Evolutionary conservation across 2,888 invertebrate genomes (phyloP).

Genomic region (Ethmia dodecea): DNA sequence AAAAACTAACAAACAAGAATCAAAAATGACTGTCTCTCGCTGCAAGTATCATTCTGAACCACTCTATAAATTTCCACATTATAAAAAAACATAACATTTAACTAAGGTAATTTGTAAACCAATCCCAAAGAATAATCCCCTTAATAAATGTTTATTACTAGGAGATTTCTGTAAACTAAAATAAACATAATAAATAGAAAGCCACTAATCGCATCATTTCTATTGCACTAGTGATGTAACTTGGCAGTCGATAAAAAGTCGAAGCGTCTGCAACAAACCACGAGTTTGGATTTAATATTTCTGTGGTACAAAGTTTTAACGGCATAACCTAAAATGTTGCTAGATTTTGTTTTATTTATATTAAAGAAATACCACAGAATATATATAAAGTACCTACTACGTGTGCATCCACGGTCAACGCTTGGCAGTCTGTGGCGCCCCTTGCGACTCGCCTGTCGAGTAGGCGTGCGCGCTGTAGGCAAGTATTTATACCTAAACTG

Average conservation of each 20-base stretch:
- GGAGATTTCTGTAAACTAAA: slow-evolving; percentile 7
- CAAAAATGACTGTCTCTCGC: no score
- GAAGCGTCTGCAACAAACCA: no score
- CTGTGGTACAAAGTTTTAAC: background rate
- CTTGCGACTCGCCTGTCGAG: no score
- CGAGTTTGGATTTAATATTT: background rate
- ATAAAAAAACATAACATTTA: background rate
- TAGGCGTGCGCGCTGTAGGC: no score
- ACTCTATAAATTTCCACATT: background rate
- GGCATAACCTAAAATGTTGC: background rate
- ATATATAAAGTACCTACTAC: background rate
- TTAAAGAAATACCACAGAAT: background rate
- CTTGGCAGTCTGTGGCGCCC: background rate
- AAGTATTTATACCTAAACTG: no score
- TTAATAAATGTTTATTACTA: slow-evolving; percentile 9
- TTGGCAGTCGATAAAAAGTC: slow-evolving; percentile 2
- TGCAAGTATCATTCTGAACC: no score
- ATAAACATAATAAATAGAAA: slow-evolving; percentile 12
- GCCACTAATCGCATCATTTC: slow-evolving; percentile 7
- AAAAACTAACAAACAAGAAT: background rate
- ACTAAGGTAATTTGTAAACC: slow-evolving; percentile 1
- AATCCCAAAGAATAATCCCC: slow-evolving; percentile 7
- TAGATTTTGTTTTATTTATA: background rate
- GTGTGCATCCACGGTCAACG: background rate
- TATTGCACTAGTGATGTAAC: slow-evolving; percentile 1